Conservation (phyloP, 2,113 vertebrate species). For the Rhynchomys soricoides region DNA sequence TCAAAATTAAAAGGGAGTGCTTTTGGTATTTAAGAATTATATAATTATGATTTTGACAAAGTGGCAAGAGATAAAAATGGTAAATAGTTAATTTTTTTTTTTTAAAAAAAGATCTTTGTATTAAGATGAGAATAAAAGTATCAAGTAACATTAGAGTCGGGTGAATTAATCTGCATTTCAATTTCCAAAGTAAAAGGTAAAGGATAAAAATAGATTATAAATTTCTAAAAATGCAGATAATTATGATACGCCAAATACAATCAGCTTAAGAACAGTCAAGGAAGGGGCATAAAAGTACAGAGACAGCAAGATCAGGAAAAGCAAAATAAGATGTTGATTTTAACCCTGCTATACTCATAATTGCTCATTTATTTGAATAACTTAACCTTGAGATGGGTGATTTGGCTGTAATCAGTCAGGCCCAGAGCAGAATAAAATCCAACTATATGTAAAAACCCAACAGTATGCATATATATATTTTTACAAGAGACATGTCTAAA, state of each 20-base stretch:
- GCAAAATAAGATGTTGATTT: neutral
- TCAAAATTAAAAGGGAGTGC: conserved; percentile 37
- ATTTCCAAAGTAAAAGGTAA: conserved; percentile 19
- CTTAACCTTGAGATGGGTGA: neutral
- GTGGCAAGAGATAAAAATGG: neutral
- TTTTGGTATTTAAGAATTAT: conserved; percentile 32
- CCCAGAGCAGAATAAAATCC: neutral
- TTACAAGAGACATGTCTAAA: neutral
- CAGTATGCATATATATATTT: neutral
- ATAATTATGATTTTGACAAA: conserved; percentile 52
- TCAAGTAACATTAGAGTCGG: neutral
- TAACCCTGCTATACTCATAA: neutral
- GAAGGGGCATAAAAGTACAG: neutral
- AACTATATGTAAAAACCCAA: neutral
- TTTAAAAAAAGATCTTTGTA: neutral
- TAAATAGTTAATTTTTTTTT: neutral
- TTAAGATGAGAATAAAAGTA: conserved; percentile 6
- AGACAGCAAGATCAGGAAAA: neutral
- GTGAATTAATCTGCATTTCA: conserved; percentile 16
- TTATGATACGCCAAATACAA: neutral
- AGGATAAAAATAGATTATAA: neutral
- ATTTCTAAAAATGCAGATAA: neutral
- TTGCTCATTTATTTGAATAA: neutral
- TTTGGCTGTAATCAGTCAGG: neutral
- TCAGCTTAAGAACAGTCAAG: neutral